Base-by-base conservation (phyloP, 1,140 invertebrate genomes). In the Calephelis nemesis region DNA sequence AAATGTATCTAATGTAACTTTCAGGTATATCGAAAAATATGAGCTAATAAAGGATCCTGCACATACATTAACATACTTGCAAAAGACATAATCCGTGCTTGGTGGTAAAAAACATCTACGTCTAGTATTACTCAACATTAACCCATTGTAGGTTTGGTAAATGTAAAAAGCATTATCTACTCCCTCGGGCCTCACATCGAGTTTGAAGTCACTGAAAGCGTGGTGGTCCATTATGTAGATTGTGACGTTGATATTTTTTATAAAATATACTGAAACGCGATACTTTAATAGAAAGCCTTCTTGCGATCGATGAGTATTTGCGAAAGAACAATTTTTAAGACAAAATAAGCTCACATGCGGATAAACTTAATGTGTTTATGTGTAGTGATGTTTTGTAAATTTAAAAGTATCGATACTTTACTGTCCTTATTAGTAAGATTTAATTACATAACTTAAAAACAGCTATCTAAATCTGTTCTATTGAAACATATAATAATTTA, bases 171-270 rank as follows among this genome's bases (percentile, higher is more conserved):
- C 54, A 58, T 58, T 58, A 58, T 58, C 54, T 58, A 19, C 30
- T 58, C 54, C 54, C 54, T 8, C 30, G 54, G 39, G 54, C 39
- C 54, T 19, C 30, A 58, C 54, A 58, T 58, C 39, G 54, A 58
- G 54, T 58, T 58, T 58, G 54, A 58, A 58, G 54, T 12, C 54
- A 12, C 54, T 58, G 54, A 58, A 58, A 58, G 54, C 54, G 54
- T 58, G 54, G 30, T 58, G 54, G 54, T 58, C 30, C 54, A 58
- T 58, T 58, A 58, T 58, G 54, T 58, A 58, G 30, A 58, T 58
- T 58, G 54, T 58, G 54, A 58, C 19, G 54, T 58, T 39, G 54
- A 58, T 58, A 58, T 58, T 58, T 58, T 58, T 58, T 58, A 58
- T 58, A 58, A 58, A 58, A 58, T 58, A 58, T 12, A 58, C 54